Base-by-base conservation (phyloP, 2,888 invertebrate genomes). In the Junonia oenone region DNA sequence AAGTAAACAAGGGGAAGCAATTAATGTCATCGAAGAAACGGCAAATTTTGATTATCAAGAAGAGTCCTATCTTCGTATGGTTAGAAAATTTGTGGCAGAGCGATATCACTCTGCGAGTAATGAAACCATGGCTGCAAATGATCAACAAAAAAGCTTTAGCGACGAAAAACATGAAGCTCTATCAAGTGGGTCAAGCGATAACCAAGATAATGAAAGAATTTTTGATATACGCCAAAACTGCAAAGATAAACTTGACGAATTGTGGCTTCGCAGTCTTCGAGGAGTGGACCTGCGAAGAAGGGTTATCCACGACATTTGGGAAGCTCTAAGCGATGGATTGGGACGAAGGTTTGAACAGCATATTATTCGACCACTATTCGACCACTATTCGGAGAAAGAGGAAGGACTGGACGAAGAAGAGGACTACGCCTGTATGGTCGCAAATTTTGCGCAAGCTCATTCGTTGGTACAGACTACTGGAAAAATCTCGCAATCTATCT, bases 281-380 rank as follows among this genome's bases (percentile, higher is more conserved):
- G 50, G 50, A 52, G 37, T 52, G 59, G 55, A 52, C 0, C n/a
- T 54, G 22, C 43, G 45, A 51, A 43, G 56, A 56, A 29, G 56
- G 51, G 45, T 56, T 55, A 45, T 56, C 48, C 59, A 56, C 15
- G 59, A 59, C 22, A 37, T 56, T 15, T 59, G 56, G 56, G 59
- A 59, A 51, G 26, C 40, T 55, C 56, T n/a, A n/a, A n/a, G n/a
- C n/a, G n/a, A n/a, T n/a, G n/a, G n/a, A n/a, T n/a, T n/a, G n/a
- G n/a, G n/a, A n/a, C n/a, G n/a, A n/a, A n/a, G n/a, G n/a, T n/a
- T n/a, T n/a, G n/a, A n/a, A n/a, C n/a, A n/a, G n/a, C n/a, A n/a
- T n/a, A n/a, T n/a, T n/a, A n/a, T n/a, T n/a, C n/a, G n/a, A n/a
- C n/a, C n/a, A n/a, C n/a, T n/a, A n/a, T n/a, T n/a, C n/a, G n/a